Evolutionary conservation across 2,888 invertebrate genomes (phyloP).

Genomic region (Argyresthia albistria): DNA sequence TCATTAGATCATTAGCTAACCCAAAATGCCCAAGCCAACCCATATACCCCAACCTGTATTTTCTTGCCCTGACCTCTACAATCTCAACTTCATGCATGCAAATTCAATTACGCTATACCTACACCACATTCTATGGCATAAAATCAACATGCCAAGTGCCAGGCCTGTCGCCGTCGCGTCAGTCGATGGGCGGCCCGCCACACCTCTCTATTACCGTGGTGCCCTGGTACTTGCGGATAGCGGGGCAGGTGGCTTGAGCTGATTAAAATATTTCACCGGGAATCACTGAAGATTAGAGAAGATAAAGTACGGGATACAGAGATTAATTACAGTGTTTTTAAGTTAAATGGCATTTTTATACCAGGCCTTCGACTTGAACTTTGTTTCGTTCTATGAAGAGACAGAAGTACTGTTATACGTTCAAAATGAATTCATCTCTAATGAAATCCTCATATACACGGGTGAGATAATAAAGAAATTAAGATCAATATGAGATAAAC

Average conservation of each 20-base stretch:
- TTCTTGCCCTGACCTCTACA: no score
- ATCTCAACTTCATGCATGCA: no score
- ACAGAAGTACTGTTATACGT: no score
- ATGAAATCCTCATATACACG: constrained; percentile 10
- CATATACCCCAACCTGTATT: no score
- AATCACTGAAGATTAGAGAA: not conserved
- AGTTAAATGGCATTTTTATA: not conserved
- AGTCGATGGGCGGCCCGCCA: constrained; percentile 50
- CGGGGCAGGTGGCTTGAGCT: not conserved
- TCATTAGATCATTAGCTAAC: no score
- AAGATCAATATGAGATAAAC: constrained; percentile 45
- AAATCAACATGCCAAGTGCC: constrained; percentile 19
- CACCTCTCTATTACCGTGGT: constrained; percentile 59
- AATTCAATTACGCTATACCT: not conserved
- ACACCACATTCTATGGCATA: not conserved
- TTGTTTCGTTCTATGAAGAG: not conserved
- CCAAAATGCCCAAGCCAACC: no score
- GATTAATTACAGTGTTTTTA: not conserved
- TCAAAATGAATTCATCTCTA: no score
- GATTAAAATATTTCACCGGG: constrained; percentile 1
- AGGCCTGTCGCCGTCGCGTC: constrained; percentile 37
- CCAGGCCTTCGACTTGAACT: not conserved
- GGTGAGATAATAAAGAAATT: constrained; percentile 46
- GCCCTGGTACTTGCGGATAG: constrained; percentile 11
- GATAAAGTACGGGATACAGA: not conserved